Base-by-base conservation (phyloP, 1,140 invertebrate species). In the Neodiprion virginianus region DNA sequence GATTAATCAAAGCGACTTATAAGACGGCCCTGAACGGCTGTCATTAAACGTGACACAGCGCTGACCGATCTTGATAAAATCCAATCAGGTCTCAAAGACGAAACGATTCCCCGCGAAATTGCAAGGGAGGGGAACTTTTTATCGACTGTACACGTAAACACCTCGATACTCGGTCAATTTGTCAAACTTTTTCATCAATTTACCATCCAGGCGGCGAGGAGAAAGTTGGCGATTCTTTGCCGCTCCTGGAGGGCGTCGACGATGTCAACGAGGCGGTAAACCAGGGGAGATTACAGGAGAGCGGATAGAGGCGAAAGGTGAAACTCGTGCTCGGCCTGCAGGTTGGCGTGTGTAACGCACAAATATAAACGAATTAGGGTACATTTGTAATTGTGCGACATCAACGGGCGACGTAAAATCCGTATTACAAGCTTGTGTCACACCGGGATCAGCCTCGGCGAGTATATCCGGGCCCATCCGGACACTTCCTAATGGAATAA, bases 91-190 rank as follows among this genome's bases (percentile, higher is more conserved):
- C 9, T 9, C 28, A 40, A 21, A 21, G 17, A 14, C 21, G 67
- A 23, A 21, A 21, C 61, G 12, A 14, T 4, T 65, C 61, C 17
- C 7, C 61, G 12, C 61, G 12, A 14, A 21, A 65, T 7, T 14
- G 17, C 12, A 3, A 7, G 21, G 21, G 67, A 14, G 11, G 7
- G 14, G 40, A 69, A 69, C 21, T 69, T 69, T 69, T 69, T 69
- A 69, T 69, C 21, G 67, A 69, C 67, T 69, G 67, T 69, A 21
- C 67, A 69, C 28, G 5, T 69, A 69, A 69, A 21, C 67, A 47
- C 11, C 28, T 61, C 67, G 28, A 69, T 69, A 5, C 40, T 47
- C 11, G 67, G n/a, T 61, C 40, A 69, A 69, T 47, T 21, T 69
- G 17, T 69, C 10, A 69, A 69, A 69, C 21, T 69, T 69, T 69